Evolutionary conservation across 1,140 invertebrate genomes (phyloP).

Genomic region (Temnothorax longispinosus): DNA sequence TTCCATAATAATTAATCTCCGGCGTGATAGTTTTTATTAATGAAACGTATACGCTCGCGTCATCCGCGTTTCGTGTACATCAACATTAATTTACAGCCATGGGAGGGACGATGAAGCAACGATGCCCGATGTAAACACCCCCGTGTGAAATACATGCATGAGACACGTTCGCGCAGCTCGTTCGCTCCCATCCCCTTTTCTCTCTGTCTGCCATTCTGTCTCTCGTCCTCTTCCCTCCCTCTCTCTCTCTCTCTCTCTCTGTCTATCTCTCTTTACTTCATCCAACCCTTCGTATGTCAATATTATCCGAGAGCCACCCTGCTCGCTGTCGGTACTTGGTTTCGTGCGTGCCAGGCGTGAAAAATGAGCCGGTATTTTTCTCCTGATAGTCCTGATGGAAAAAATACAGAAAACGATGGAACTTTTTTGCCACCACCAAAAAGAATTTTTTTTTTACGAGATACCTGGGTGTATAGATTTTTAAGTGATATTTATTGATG

Average conservation of each 20-base stretch:
- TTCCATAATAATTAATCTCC: conserved; percentile 60
- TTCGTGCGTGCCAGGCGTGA: conserved; percentile 34
- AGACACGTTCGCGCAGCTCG: conserved; percentile 51
- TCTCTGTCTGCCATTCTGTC: conserved; percentile 1
- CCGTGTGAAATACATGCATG: conserved; percentile 58
- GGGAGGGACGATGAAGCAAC: conserved; percentile 46
- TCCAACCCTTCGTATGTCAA: conserved; percentile 52
- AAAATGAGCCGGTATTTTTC: conserved; percentile 52
- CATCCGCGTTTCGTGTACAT: conserved; percentile 16
- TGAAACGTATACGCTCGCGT: conserved; percentile 26
- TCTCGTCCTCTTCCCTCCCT: neutral
- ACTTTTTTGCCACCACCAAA: neutral
- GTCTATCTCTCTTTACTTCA: neutral
- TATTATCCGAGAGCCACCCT: conserved; percentile 48
- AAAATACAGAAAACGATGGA: conserved; percentile 18
- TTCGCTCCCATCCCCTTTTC: conserved; percentile 47
- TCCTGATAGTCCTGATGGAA: neutral
- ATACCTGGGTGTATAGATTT: conserved; percentile 25
- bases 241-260: neutral
- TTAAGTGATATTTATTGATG: conserved; percentile 51
- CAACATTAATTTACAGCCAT: conserved; percentile 53
- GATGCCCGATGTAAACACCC: conserved; percentile 52
- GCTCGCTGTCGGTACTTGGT: conserved; percentile 49
- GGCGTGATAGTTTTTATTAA: conserved; percentile 56
- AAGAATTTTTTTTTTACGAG: conserved; percentile 10